Base-by-base conservation (phyloP, 1,140 invertebrate genomes). In the Hylaeus volcanicus region DNA sequence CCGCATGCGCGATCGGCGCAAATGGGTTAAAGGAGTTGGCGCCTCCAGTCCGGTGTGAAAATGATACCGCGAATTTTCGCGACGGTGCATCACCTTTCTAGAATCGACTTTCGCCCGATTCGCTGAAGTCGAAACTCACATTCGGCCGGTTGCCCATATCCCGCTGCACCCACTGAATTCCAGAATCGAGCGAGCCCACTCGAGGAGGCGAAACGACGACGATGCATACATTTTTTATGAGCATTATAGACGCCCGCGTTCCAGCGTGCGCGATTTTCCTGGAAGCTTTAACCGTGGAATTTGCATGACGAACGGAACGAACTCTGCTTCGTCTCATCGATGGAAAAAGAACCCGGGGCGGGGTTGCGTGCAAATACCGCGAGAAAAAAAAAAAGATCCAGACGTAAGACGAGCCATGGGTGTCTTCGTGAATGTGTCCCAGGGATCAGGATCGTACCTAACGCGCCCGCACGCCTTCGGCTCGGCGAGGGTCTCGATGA, bases 191-290 rank as follows among this genome's bases (percentile, higher is more conserved):
- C 60, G 74, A 68, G 72, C 69, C 63, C 71, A 81, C 74, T 74
- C 66, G 63, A 26, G 43, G 45, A 39, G 48, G 12, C 74, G 66
- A 68, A 73, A 74, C 71, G 81, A 55, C 71, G 78, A 83, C 78
- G 37, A 48, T 8, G 60, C 63, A 45, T 79, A 79, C 81, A 82
- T 82, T 82, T 82, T 48, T 82, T 79, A 69, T 82, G 75, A 78
- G 76, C 73, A 53, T 69, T 55, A 75, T 26, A 63, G 14, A 9
- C 73, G 61, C 60, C 12, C 80, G 80, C 81, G 63, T 86, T 86
- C 85, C 77, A 86, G 14, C 72, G 68, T 53, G 61, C 70, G 15
- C 70, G 74, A 73, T 81, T 86, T 87, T 87, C 85, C 82, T 74
- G 85, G 86, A 86, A 87, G 65, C 63, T 70, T 66, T 60, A 74